Conservation (phyloP, 2,888 invertebrate genomes). For the Mystacides longicornis region DNA sequence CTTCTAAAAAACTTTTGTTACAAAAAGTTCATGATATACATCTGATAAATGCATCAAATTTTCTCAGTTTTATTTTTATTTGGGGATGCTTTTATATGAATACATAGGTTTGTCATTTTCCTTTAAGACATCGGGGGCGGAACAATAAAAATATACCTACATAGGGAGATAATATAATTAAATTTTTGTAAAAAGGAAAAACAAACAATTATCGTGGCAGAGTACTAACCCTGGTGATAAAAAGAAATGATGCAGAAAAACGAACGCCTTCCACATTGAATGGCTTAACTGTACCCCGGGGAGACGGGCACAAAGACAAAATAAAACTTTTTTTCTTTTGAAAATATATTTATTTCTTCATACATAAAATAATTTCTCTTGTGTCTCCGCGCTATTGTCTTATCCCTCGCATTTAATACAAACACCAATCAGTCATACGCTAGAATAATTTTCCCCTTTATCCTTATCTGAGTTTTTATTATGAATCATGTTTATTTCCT, state of each 20-base stretch:
- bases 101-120: too few species aligned
- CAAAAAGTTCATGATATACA: too few species aligned
- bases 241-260: constrained; percentile 14
- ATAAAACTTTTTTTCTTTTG: neutral
- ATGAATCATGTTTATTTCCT: neutral
- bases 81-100: neutral
- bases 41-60: too few species aligned
- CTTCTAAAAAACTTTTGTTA: too few species aligned
- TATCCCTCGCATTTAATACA: neutral
- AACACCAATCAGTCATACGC: neutral
- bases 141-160: too few species aligned
- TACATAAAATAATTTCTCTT: neutral
- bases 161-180: neutral
- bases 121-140: too few species aligned
- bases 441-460: neutral
- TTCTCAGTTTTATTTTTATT: too few species aligned
- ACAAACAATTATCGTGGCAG: constrained; percentile 11
- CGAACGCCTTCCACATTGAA: neutral
- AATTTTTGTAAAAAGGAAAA: constrained; percentile 10
- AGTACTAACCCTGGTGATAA: constrained; percentile 2
- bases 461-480: neutral
- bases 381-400: neutral
- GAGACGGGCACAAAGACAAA: neutral
- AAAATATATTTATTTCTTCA: neutral
- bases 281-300: constrained; percentile 4